Conservation (phyloP, 2,888 invertebrate species). For the Hetaerina titia region DNA sequence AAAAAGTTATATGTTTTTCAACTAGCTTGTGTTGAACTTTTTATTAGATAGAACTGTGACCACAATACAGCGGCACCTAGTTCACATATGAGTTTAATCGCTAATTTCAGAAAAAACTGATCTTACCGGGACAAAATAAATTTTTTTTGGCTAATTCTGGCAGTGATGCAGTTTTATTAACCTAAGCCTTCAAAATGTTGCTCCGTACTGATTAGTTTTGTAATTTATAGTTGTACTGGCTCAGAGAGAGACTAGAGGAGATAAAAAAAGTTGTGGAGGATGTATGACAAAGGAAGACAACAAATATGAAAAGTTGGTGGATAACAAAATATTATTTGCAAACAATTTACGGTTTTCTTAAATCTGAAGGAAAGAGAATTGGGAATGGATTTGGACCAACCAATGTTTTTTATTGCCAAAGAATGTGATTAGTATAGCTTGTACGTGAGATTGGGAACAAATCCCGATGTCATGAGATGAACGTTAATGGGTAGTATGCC, state of each 20-base stretch:
- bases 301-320: neutral
- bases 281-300: neutral
- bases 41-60: neutral
- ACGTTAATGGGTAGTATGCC: neutral
- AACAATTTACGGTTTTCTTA: too few relatives aligned
- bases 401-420: neutral
- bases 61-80: neutral
- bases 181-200: neutral
- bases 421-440: neutral
- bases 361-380: too few relatives aligned
- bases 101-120: neutral
- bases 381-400: too few relatives aligned
- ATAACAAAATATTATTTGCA: too few relatives aligned
- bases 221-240: neutral
- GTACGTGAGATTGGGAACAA: neutral
- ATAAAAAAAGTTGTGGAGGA: neutral
- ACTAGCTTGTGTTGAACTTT: neutral
- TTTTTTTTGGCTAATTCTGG: neutral
- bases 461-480: neutral
- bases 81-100: neutral
- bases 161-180: neutral
- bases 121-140: neutral
- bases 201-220: neutral
- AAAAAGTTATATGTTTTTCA: neutral
- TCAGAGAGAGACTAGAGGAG: neutral